phyloP scores from a whole-genome alignment of 2,797 vertebrate genomes.

The Rhinoraja longicauda region DNA sequence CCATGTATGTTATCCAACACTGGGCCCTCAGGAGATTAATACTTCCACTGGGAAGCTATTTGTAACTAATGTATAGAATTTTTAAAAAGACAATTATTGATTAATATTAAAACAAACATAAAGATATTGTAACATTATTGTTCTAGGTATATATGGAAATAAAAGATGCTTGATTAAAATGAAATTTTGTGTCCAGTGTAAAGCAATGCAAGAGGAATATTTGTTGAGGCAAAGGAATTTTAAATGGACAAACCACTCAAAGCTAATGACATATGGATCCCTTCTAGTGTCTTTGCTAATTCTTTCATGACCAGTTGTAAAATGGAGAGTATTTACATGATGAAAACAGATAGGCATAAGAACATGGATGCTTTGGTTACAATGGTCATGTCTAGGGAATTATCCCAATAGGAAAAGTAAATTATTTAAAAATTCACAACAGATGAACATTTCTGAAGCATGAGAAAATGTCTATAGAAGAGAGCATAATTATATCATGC shows the following conservation, averaged over 20 bases:
- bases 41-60: neutral
- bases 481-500: constrained; percentile 17
- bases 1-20: neutral
- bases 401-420: constrained; percentile 13
- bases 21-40: neutral
- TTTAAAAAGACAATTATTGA: neutral
- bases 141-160: neutral
- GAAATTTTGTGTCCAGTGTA: neutral
- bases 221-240: neutral
- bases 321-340: constrained; percentile 1
- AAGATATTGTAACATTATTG: neutral
- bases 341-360: neutral
- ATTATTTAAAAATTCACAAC: constrained; percentile 24
- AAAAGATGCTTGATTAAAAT: neutral
- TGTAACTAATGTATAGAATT: neutral
- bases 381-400: constrained; percentile 20
- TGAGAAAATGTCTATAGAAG: constrained; percentile 10
- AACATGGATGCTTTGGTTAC: neutral
- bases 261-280: neutral
- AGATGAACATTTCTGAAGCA: constrained; percentile 27
- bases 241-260: neutral
- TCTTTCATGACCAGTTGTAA: neutral
- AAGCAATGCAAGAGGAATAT: neutral
- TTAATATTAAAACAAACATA: neutral
- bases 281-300: neutral